Evolutionary conservation across 53 echinoderm and acorn worm species (phyloP).

Genomic region (Temnopleurus reevesii): DNA sequence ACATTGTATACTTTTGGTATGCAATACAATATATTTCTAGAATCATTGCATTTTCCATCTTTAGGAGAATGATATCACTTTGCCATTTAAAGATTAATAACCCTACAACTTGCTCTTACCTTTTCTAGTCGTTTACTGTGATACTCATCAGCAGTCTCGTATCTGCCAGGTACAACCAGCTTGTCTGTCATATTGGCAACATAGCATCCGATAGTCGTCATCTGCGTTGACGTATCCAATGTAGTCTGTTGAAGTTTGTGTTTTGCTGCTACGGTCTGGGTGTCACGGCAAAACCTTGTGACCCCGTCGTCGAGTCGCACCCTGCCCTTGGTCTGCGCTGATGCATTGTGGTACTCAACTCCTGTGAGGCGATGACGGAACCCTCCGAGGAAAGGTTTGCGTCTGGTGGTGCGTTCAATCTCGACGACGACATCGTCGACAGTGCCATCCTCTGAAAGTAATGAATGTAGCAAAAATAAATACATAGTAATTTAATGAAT

Average conservation of each 20-base stretch:
- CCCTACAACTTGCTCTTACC: conserved; percentile 30
- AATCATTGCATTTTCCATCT: no score
- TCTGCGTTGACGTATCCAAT: conserved; percentile 91
- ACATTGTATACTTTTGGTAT: no score
- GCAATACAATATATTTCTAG: no score
- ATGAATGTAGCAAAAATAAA: not conserved
- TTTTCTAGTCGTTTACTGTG: conserved; percentile 82
- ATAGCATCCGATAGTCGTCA: conserved; percentile 96
- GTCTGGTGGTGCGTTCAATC: conserved; percentile 92
- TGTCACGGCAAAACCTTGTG: conserved; percentile 93
- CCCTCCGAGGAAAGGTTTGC: conserved; percentile 94
- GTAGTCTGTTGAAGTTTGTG: conserved; percentile 81
- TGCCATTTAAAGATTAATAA: no score
- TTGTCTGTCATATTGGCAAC: conserved; percentile 96
- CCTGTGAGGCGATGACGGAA: conserved; percentile 80
- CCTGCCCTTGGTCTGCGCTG: conserved; percentile 91
- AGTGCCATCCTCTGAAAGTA: conserved; percentile 72
- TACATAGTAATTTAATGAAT: not conserved
- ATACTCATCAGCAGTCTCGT: conserved; percentile 86
- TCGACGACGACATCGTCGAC: conserved; percentile 91
- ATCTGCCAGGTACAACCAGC: conserved; percentile 85
- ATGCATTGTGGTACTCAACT: conserved; percentile 85
- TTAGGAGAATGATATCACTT: no score
- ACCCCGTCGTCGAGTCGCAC: conserved; percentile 78
- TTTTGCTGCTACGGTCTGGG: conserved; percentile 86